Conservation (phyloP, 2,888 invertebrate genomes). For the Metalampra italica region DNA sequence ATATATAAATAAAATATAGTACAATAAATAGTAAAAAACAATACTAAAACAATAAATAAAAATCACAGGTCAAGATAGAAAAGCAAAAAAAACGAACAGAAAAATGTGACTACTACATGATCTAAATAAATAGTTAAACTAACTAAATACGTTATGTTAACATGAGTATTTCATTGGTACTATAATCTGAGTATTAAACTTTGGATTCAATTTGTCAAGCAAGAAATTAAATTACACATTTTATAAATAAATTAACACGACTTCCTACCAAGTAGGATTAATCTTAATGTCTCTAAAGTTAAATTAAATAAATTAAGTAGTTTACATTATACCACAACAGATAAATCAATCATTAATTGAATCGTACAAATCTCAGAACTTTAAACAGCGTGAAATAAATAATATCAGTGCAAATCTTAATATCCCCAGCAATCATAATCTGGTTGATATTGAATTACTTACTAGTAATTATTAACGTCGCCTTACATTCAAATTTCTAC, state of each 20-base stretch:
- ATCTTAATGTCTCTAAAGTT: too few relatives aligned
- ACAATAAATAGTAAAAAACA: constrained; percentile 9
- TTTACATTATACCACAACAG: too few relatives aligned
- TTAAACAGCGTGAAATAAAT: not conserved
- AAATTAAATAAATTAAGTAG: too few relatives aligned
- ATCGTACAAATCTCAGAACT: too few relatives aligned
- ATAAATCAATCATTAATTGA: too few relatives aligned
- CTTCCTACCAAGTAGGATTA: not conserved
- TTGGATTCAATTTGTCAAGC: not conserved
- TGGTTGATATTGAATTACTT: too few relatives aligned
- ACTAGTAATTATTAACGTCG: constrained; percentile 29
- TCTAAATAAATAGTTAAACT: constrained; percentile 7
- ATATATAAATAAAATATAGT: constrained; percentile 8
- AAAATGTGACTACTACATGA: not conserved
- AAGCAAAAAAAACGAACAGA: constrained; percentile 26
- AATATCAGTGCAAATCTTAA: not conserved
- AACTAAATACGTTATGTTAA: too few relatives aligned
- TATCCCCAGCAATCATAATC: not conserved
- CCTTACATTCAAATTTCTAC: constrained; percentile 54
- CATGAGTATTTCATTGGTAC: not conserved
- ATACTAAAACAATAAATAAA: constrained; percentile 7
- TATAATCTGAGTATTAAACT: not conserved
- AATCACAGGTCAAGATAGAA: not conserved
- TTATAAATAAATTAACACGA: too few relatives aligned
- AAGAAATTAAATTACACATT: not conserved